A percentile compares a stretch with the other conserved stretches of the same genome.
These are phyloP conservation scores for Aradophagus sp. DNA, from an alignment of 1,140 invertebrate genomes.

Conservation along the genomic window DNA sequence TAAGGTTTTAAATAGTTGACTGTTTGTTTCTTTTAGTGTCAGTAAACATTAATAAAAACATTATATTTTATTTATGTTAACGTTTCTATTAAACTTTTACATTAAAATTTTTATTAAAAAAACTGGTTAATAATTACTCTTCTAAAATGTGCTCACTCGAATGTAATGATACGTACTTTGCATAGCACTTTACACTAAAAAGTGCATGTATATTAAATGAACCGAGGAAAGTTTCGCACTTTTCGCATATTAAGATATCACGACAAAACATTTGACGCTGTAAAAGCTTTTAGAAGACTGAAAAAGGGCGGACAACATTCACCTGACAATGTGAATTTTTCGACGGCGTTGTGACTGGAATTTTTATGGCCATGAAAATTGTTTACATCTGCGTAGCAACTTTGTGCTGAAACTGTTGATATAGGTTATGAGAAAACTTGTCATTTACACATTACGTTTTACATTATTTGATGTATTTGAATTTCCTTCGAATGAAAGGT, in stretches of 20 bases:
- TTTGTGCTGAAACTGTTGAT: conserved; percentile 34
- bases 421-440: conserved; percentile 16
- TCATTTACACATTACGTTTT: conserved; percentile 10
- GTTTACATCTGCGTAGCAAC: conserved; percentile 32
- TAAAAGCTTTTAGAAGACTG: conserved; percentile 48
- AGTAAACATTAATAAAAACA: no score
- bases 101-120: no score
- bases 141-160: no score
- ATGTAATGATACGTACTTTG: no score
- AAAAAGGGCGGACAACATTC: conserved; percentile 26
- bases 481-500: no score
- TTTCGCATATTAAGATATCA: conserved; percentile 33
- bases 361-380: conserved; percentile 38
- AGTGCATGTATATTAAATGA: conserved; percentile 31
- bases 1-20: no score
- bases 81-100: no score
- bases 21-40: no score
- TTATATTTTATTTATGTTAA: no score
- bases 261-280: conserved; percentile 46
- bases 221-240: conserved; percentile 29
- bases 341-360: conserved; percentile 26
- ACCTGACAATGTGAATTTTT: conserved; percentile 37
- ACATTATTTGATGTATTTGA: neutral
- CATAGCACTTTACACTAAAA: no score
- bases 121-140: no score